Evolutionary conservation across 2,888 invertebrate genomes (phyloP), one percentile per base, ranked within the genome.

Genomic region (Polymixis flavicincta): DNA sequence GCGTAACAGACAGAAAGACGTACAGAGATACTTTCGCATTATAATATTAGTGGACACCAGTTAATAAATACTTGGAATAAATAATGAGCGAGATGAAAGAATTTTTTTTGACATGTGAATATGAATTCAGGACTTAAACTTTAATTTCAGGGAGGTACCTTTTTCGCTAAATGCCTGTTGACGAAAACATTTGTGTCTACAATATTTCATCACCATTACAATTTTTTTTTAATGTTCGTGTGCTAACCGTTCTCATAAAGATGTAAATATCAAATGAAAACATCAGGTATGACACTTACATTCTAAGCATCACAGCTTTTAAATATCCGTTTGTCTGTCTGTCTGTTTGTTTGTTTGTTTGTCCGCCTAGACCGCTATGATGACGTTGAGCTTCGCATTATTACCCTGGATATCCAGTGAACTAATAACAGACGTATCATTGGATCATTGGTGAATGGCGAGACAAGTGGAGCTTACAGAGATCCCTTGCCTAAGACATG

Each of bases 221-320:
- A 28, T 2, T 32, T n/a, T n/a, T n/a, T n/a, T n/a, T n/a, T n/a
- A 55, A 28, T 57, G 3, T 28, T 50, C 19, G 11, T 22, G 11
- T 73, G 64, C 48, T 73, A 50, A 73, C 11, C 28, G 9, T 63
- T 65, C 19, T 57, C 48, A 73, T n/a, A 5, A n/a, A 37, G 37
- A 50, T 17, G 67, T 28, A 45, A 71, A 68, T 6, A 67, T 0
- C 22, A 7, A n/a, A 68, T 7, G 28, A 37, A 55, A 32, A n/a
- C 45, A 55, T 68, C 22, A 13, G 8, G 19, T 19, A 32, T 52
- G 22, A 32, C 50, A 52, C 22, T 48, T 50, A 48, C 14, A 22
- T 50, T 9, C 22, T 22, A 9, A 17, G 3, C 14, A 22, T 5
- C 4, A 48, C 28, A 28, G 28, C 54, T 37, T 32, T 5, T 17